Percentiles rank a stretch among this genome's conserved stretches.
These are phyloP conservation scores for Atta cephalotes DNA, from an alignment of 1,140 invertebrate genomes.

Conservation along the genomic window DNA sequence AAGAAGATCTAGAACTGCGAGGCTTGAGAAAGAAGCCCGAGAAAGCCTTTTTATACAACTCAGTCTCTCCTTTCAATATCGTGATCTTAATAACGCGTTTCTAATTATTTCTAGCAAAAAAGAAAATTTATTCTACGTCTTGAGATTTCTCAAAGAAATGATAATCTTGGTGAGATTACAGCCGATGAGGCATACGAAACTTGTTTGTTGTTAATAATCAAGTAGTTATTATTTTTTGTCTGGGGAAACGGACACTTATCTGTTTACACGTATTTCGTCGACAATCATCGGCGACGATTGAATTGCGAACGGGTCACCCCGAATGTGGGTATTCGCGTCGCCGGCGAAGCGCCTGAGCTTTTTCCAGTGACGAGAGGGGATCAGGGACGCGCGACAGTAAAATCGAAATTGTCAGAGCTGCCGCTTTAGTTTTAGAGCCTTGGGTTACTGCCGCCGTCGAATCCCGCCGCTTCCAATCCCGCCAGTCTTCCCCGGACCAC, in stretches of 20 bases:
- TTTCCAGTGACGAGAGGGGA: conserved; percentile 75
- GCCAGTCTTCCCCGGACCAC: neutral
- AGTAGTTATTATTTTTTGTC: conserved; percentile 12
- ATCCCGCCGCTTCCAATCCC: conserved; percentile 43
- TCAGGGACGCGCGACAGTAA: conserved; percentile 76
- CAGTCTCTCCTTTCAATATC: neutral
- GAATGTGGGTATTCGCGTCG: conserved; percentile 71
- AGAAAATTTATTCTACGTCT: neutral
- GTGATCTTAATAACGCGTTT: neutral
- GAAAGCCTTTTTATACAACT: neutral
- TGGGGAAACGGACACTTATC: conserved; percentile 14
- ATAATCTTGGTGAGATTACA: neutral
- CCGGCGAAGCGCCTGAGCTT: conserved; percentile 63
- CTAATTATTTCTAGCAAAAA: conserved; percentile 2
- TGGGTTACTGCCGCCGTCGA: conserved; percentile 69
- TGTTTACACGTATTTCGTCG: conserved; percentile 67
- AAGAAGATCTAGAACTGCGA: neutral
- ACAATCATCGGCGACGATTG: conserved; percentile 63
- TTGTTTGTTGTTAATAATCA: neutral
- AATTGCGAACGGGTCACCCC: conserved; percentile 73
- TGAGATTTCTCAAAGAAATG: neutral
- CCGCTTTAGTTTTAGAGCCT: conserved; percentile 80
- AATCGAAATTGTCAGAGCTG: conserved; percentile 80
- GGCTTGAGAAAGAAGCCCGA: neutral
- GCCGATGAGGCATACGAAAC: neutral